Evolutionary conservation across 2,888 invertebrate species (phyloP).

Genomic region (Melinaea marsaeus): DNA sequence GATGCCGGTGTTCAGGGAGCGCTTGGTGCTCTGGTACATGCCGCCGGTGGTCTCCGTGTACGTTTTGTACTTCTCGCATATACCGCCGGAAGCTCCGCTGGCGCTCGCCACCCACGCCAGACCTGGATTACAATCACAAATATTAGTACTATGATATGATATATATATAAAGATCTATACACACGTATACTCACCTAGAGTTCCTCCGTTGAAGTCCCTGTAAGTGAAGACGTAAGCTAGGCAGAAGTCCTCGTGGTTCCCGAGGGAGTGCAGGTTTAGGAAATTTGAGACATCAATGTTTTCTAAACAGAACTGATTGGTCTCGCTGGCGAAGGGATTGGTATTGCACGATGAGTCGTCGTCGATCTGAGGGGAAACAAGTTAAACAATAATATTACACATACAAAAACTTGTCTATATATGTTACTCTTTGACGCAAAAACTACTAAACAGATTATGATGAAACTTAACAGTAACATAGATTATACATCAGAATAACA

Average conservation of each 20-base stretch:
- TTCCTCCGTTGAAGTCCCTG: constrained; percentile 98
- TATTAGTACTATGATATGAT: too few relatives aligned
- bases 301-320: constrained; percentile 94
- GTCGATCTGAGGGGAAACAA: constrained; percentile 84
- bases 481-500: too few relatives aligned
- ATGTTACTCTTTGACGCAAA: background rate
- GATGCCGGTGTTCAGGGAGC: constrained; percentile 98
- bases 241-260: constrained; percentile 98
- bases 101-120: constrained; percentile 99
- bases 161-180: background rate
- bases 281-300: constrained; percentile 99
- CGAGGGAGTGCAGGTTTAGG: constrained; percentile 96
- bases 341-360: constrained; percentile 88
- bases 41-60: constrained; percentile 97
- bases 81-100: constrained; percentile 97
- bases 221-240: constrained; percentile 99
- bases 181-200: constrained; percentile 79
- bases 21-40: constrained; percentile 94
- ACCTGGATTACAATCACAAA: constrained; percentile 68
- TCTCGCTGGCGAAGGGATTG: constrained; percentile 72
- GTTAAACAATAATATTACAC: background rate
- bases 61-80: constrained; percentile 98
- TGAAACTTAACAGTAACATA: too few relatives aligned
- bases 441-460: too few relatives aligned
- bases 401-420: background rate